Evolutionary conservation across 2,888 invertebrate species (phyloP), one percentile per base, ranked within the genome.

Genomic region (Plebejus melissa): DNA sequence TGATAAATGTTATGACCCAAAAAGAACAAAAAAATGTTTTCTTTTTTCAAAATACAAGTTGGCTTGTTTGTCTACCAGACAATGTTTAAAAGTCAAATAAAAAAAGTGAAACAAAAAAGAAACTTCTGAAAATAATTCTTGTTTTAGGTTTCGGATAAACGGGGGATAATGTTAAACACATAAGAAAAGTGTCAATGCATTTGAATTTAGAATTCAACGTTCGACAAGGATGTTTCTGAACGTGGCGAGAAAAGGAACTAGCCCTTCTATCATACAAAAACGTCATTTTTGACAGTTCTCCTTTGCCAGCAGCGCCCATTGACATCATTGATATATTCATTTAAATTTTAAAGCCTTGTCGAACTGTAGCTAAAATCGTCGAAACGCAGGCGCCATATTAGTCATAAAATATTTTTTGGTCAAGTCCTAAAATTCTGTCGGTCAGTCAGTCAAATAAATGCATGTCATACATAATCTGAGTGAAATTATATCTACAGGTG

Each of bases 401-500:
- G 69, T 69, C 69, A 69, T 38, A 38, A 58, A 60, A 60, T 60
- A 60, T 70, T 41, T 70, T 70, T 70, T 38, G 70, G 70, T 70
- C 41, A 41, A 11, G 22, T 70, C 7, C 38, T 70, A 70, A 69
- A 38, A 71, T 50, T 22, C 28, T 50, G 36, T 36, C 32, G 11
- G 71, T 71, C 71, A n/a, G 71, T 50, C 46, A 28, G 71, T 71
- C 46, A 41, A 71, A 69, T 70, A 70, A 70, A 70, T 71, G 71
- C 71, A 46, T 46, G 72, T 74, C 72, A 75, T 36, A 76, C 54
- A 74, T 69, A 72, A 79, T 80, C 80, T 81, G 81, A 80, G 80
- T 81, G 78, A 78, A 76, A 79, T 77, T 79, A 76, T 74, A 76
- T 74, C 65, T 80, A 82, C 75, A 84, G 86, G 86, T 86, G 86